These are phyloP conservation scores for Crocallis elinguaria DNA, from an alignment of 2,888 invertebrate species.

Conservation along the genomic window DNA sequence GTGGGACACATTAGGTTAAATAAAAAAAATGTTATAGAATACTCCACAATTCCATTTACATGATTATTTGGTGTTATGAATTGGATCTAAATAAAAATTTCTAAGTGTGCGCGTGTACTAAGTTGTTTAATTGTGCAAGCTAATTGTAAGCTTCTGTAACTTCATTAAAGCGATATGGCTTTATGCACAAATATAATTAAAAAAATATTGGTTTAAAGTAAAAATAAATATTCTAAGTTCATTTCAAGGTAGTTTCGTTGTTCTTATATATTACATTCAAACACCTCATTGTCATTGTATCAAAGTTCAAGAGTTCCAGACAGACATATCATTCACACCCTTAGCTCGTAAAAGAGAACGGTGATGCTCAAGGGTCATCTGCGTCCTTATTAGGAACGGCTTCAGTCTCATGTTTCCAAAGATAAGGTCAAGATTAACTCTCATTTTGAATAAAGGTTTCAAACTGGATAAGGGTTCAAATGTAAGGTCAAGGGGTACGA, in stretches of 20 bases:
- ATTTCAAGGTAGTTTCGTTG: not conserved
- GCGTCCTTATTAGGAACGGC: slow-evolving; percentile 52
- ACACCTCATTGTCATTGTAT: not conserved
- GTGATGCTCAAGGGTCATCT: slow-evolving; percentile 56
- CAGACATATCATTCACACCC: slow-evolving; percentile 59
- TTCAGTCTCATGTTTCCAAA: slow-evolving; percentile 47
- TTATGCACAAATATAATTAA: no score
- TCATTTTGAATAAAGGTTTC: slow-evolving; percentile 42
- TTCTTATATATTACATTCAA: not conserved
- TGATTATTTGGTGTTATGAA: no score
- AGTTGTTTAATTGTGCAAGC: no score
- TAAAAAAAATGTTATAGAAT: no score
- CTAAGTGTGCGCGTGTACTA: no score
- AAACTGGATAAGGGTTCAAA: slow-evolving; percentile 28
- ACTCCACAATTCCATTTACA: no score
- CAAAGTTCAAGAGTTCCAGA: slow-evolving; percentile 24
- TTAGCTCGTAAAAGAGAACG: slow-evolving; percentile 59
- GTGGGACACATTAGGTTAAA: no score
- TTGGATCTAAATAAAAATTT: no score
- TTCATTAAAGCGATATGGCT: no score
- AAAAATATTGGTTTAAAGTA: no score
- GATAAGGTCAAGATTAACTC: slow-evolving; percentile 48
- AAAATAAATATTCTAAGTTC: no score
- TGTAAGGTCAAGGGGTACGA: slow-evolving; percentile 15
- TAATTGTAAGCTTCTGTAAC: no score